These are phyloP conservation scores for Talpa occidentalis DNA, from an alignment of 2,113 vertebrate species.

Conservation along the genomic window DNA sequence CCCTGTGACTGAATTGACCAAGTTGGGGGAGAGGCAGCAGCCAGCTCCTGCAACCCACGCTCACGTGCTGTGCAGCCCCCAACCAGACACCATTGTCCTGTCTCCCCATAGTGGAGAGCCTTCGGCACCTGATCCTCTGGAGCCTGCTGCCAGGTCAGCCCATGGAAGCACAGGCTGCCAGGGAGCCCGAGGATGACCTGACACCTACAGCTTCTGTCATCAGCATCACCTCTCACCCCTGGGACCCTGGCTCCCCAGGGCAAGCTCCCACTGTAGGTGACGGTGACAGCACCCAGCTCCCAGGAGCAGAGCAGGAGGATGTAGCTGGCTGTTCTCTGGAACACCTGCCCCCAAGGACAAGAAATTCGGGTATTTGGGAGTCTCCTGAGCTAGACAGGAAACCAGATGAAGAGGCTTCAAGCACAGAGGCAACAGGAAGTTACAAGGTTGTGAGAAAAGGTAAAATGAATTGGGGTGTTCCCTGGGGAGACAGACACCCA, in stretches of 20 bases:
- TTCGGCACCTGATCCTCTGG: conserved; percentile 82
- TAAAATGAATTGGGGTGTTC: conserved; percentile 6
- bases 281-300: background rate
- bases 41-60: rapidly evolving
- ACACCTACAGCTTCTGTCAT: conserved; percentile 84
- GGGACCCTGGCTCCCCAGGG: conserved; percentile 73
- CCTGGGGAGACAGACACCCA: rapidly evolving
- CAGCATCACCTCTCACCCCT: conserved; percentile 56
- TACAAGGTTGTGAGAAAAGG: conserved; percentile 87
- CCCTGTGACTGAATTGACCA: background rate
- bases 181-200: conserved; percentile 78
- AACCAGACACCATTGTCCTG: background rate
- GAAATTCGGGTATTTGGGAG: conserved; percentile 62
- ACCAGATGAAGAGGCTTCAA: conserved; percentile 11
- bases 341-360: conserved; percentile 69
- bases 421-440: conserved; percentile 51
- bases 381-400: conserved; percentile 65
- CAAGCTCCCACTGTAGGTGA: background rate
- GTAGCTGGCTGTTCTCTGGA: conserved; percentile 45
- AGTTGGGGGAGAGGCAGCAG: rapidly evolving
- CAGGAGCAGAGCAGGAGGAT: background rate
- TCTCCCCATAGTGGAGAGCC: conserved; percentile 83
- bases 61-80: rapidly evolving
- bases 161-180: background rate
- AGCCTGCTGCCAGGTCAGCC: conserved; percentile 70